Percentiles rank a stretch among this genome's conserved stretches.
Evolutionary conservation across 2,888 invertebrate species (phyloP).

Genomic region (Synanthedon andrenaeformis): DNA sequence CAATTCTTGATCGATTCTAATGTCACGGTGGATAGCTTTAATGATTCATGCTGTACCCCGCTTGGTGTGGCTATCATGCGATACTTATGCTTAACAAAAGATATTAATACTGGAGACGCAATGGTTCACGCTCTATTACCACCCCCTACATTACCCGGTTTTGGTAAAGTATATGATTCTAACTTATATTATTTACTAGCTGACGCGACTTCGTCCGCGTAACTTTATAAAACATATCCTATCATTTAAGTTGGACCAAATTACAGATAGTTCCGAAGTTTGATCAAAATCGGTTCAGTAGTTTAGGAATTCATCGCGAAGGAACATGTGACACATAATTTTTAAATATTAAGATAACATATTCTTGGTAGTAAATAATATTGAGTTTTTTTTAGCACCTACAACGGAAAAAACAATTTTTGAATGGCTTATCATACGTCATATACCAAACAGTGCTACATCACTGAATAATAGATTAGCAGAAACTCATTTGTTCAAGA

Average conservation of each 20-base stretch:
- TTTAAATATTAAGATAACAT: too few species aligned
- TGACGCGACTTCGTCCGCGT: too few species aligned
- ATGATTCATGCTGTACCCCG: slow-evolving; percentile 69
- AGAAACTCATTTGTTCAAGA: background rate
- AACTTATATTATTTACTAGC: background rate
- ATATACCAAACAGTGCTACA: slow-evolving; percentile 3
- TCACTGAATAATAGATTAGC: background rate
- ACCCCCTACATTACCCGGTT: slow-evolving; percentile 17
- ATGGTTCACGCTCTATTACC: slow-evolving; percentile 35
- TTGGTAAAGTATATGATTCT: slow-evolving; percentile 6
- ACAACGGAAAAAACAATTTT: slow-evolving; percentile 14
- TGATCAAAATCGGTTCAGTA: too few species aligned
- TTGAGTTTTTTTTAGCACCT: slow-evolving; percentile 9
- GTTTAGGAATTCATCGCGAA: too few species aligned
- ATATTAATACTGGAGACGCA: slow-evolving; percentile 18
- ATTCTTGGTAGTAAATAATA: too few species aligned
- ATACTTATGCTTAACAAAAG: slow-evolving; percentile 31
- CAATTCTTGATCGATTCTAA: slow-evolving; percentile 62
- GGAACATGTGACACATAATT: too few species aligned
- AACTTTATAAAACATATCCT: too few species aligned
- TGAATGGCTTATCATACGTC: slow-evolving; percentile 41
- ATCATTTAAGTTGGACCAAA: too few species aligned
- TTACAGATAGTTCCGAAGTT: too few species aligned
- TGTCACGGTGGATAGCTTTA: slow-evolving; percentile 54
- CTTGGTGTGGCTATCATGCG: slow-evolving; percentile 49